Base-by-base conservation (phyloP, 2,797 vertebrate genomes). In the Acanthurus leucopareius region DNA sequence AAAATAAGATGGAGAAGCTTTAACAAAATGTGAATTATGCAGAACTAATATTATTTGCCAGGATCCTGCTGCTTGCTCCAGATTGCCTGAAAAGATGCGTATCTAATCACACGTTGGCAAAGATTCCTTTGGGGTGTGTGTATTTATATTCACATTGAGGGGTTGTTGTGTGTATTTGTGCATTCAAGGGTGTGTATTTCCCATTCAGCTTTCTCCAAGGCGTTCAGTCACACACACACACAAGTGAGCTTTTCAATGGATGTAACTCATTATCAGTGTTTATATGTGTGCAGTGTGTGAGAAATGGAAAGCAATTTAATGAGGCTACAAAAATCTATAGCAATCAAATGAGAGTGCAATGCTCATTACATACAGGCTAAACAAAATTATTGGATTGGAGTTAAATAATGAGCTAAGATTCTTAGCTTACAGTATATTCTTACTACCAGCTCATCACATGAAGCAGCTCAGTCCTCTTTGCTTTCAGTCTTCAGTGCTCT, bases 1-100 rank as follows among this genome's bases (percentile, higher is more conserved):
- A 82, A 83, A 90, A 87, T 87, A 86, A 75, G 68, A 77, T 17
- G 56, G 72, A 76, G 69, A 44, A 58, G 85, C 79, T 77, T 68
- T 49, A 79, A 89, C 73, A 83, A 88, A 91, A 86, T 32, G 54
- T 84, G 71, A 85, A 84, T 87, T 79, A 85, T 85, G 64, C 82
- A 84, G 75, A 89, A 87, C 73, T 81, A 70, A 89, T 76, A 76
- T 77, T 60, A 80, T 82, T 84, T 85, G 78, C 87, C 88, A 84
- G 81, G 52, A 83, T 89, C 79, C 73, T 56, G 78, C 85, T 77
- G 88, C 58, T 77, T 69, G 65, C 73, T 86, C 82, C 83, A 84
- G 86, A 90, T 90, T 86, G 79, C 77, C 83, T 78, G 70, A 90
- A 90, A 93, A 90, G 75, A 92, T 92, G 68, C 8, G 47, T 66